Evolutionary conservation across 2,888 invertebrate genomes (phyloP).

Genomic region (Mallateleia sp.): DNA sequence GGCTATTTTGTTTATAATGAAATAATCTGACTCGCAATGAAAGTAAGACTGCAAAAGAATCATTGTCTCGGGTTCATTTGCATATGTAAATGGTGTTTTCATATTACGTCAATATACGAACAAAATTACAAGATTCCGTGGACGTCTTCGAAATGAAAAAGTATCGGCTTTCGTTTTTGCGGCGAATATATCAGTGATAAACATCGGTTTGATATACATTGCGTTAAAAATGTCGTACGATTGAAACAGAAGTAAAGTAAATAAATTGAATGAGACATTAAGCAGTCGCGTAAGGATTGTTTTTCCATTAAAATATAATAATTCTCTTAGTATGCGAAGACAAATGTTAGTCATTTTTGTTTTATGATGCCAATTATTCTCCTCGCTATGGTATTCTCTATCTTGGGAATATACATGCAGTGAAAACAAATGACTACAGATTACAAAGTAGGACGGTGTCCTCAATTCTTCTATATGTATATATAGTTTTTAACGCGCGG

Average conservation of each 20-base stretch:
- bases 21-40: constrained; percentile 16
- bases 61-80: constrained; percentile 16
- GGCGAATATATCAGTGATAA: not conserved
- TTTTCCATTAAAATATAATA: constrained; percentile 48
- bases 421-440: constrained; percentile 72
- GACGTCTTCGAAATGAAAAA: not conserved
- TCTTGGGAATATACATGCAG: constrained; percentile 70
- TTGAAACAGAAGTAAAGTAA: not conserved
- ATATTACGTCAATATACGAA: constrained; percentile 28
- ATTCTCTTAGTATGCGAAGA: constrained; percentile 42
- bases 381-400: constrained; percentile 69
- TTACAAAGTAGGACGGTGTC: constrained; percentile 69
- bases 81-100: constrained; percentile 43
- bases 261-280: constrained; percentile 25
- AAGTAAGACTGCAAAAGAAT: constrained; percentile 26
- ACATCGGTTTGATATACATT: not conserved
- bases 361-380: constrained; percentile 72
- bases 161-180: too few species aligned
- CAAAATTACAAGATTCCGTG: not conserved
- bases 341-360: constrained; percentile 68
- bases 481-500: constrained; percentile 50
- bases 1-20: not conserved
- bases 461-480: constrained; percentile 55
- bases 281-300: constrained; percentile 10
- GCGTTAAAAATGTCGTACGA: not conserved